Evolutionary conservation across 2,888 invertebrate species (phyloP).

Genomic region (Caenorhabditis virilis): DNA sequence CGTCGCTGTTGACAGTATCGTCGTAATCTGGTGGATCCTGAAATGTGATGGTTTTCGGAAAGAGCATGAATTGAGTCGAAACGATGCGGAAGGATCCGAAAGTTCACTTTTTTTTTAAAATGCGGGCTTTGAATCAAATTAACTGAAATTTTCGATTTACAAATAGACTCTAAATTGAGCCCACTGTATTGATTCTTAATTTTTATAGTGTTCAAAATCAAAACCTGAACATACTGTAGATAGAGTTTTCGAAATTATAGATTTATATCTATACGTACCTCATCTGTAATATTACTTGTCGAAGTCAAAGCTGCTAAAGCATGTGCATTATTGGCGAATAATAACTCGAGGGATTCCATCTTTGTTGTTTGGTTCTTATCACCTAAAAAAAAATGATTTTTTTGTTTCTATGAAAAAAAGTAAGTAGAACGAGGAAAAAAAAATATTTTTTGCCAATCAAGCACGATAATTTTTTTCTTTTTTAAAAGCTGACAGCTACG

Average conservation of each 20-base stretch:
- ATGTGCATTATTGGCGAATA: conserved; percentile 4
- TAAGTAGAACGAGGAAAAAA: background rate
- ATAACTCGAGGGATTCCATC: conserved; percentile 3
- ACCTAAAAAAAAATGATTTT: conserved; percentile 2
- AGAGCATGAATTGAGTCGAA: background rate
- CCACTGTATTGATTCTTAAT: too few relatives aligned
- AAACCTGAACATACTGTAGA: too few relatives aligned
- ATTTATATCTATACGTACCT: conserved; percentile 2
- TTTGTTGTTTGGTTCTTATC: background rate
- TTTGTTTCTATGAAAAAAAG: background rate
- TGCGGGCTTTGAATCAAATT: too few relatives aligned
- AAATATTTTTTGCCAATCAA: too few relatives aligned
- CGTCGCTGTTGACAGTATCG: conserved; percentile 31
- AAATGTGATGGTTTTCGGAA: background rate
- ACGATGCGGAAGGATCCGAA: background rate
- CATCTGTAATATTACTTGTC: background rate
- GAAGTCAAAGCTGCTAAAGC: conserved; percentile 1
- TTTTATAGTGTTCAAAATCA: too few relatives aligned
- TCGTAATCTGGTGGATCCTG: conserved; percentile 9
- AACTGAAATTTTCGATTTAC: too few relatives aligned
- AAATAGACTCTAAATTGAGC: too few relatives aligned
- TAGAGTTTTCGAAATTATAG: too few relatives aligned
- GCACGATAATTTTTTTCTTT: too few relatives aligned
- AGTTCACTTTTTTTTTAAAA: too few relatives aligned
- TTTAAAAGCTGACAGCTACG: too few relatives aligned